Percentiles rank a stretch among this genome's conserved stretches.
phyloP scores from a whole-genome alignment of 2,113 vertebrate species.

The Ailurus styani region DNA sequence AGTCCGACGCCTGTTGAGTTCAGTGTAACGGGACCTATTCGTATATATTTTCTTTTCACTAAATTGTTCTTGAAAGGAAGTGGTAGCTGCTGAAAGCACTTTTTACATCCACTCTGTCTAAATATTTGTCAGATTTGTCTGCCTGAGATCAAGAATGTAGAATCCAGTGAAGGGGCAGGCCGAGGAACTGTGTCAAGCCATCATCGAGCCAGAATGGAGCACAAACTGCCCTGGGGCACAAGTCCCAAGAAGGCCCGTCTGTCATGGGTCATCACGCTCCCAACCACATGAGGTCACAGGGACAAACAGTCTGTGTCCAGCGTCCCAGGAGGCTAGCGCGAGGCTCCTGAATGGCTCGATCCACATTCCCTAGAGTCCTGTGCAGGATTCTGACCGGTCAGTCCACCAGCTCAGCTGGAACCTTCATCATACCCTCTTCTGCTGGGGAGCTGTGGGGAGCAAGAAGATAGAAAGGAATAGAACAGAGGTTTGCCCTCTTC shows the following conservation, averaged over 20 bases:
- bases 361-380: neutral
- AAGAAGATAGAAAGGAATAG: neutral
- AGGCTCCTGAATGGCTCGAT: neutral
- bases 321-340: neutral
- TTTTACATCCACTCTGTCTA: conserved; percentile 79
- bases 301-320: neutral
- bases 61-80: conserved; percentile 74
- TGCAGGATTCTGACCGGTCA: neutral
- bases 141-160: conserved; percentile 60
- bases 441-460: too few species aligned
- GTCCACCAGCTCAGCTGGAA: neutral
- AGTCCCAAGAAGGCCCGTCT: neutral
- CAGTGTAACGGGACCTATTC: conserved; percentile 73
- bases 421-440: neutral
- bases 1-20: conserved; percentile 64
- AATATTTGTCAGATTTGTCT: conserved; percentile 80
- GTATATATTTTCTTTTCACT: conserved; percentile 73
- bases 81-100: conserved; percentile 72
- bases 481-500: neutral
- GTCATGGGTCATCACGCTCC: neutral
- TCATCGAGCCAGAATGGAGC: neutral
- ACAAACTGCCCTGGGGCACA: neutral
- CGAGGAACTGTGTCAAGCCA: neutral
- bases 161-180: conserved; percentile 42
- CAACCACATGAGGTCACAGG: neutral